Evolutionary conservation across 2,113 vertebrate species (phyloP).

Genomic region (Nothobranchius furzeri): DNA sequence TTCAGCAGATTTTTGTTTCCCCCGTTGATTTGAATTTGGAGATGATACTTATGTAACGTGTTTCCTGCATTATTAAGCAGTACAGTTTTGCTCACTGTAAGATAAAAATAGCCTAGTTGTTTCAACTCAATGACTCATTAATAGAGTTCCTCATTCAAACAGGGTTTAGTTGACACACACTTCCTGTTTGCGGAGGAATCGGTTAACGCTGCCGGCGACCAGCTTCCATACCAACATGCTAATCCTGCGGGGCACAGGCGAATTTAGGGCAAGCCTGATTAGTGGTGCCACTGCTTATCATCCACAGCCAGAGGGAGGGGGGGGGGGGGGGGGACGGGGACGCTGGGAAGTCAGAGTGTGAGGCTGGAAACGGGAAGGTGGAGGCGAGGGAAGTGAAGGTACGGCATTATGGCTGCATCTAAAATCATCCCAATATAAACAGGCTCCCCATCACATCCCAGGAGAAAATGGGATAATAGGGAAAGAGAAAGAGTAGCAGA

Average conservation of each 20-base stretch:
- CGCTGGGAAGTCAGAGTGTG: slow-evolving; percentile 27
- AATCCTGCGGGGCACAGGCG: slow-evolving; percentile 76
- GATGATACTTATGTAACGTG: slow-evolving; percentile 25
- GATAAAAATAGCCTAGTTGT: slow-evolving; percentile 45
- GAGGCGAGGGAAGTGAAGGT: slow-evolving; percentile 4
- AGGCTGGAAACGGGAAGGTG: slow-evolving; percentile 26
- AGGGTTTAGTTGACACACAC: slow-evolving; percentile 27
- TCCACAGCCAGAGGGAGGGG: slow-evolving; percentile 57
- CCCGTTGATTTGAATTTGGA: slow-evolving; percentile 6
- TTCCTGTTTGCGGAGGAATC: slow-evolving; percentile 17
- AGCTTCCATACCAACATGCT: slow-evolving; percentile 47
- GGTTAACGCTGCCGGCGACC: slow-evolving; percentile 42
- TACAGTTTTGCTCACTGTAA: slow-evolving; percentile 43
- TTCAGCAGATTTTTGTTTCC: neutral
- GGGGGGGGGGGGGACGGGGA: slow-evolving; percentile 7
- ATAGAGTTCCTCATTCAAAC: slow-evolving; percentile 14
- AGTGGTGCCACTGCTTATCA: slow-evolving; percentile 78
- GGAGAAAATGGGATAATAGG: neutral
- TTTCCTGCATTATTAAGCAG: slow-evolving; percentile 5
- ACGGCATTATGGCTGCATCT: slow-evolving; percentile 3
- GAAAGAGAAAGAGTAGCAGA: neutral
- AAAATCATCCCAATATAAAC: slow-evolving; percentile 19
- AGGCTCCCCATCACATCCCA: neutral
- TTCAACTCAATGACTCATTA: slow-evolving; percentile 50
- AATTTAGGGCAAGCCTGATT: slow-evolving; percentile 83